Evolutionary conservation across 2,888 invertebrate species (phyloP).

Genomic region (Allygus modestus): DNA sequence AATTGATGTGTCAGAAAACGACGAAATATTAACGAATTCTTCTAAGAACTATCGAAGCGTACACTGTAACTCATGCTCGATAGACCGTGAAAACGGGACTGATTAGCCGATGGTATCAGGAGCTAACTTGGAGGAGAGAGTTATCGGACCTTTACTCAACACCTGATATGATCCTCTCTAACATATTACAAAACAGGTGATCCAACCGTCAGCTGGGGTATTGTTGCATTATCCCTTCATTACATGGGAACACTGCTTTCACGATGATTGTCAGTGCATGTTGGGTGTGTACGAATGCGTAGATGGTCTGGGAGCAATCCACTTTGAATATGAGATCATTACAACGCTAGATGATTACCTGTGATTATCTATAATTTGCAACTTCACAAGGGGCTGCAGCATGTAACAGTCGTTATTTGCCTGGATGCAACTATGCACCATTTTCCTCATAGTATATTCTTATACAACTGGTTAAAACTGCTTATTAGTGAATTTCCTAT

Average conservation of each 20-base stretch:
- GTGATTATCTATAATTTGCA: too few species aligned
- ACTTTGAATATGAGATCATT: too few species aligned
- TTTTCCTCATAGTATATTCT: too few species aligned
- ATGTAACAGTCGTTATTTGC: too few species aligned
- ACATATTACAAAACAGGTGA: not conserved
- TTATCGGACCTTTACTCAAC: not conserved
- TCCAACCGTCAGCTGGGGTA: not conserved
- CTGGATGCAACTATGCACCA: too few species aligned
- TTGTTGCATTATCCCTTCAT: not conserved
- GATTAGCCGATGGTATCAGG: not conserved
- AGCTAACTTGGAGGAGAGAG: not conserved
- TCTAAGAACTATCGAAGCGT: not conserved
- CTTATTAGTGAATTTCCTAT: too few species aligned
- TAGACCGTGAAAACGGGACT: not conserved
- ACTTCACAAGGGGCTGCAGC: too few species aligned
- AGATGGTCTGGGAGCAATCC: not conserved
- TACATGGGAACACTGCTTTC: not conserved
- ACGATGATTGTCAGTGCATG: not conserved
- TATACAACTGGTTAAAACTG: too few species aligned
- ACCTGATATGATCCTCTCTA: not conserved
- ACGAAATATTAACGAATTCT: too few species aligned
- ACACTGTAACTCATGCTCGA: not conserved
- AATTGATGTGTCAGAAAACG: too few species aligned
- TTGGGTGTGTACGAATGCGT: not conserved
- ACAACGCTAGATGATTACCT: too few species aligned